Percentiles rank a stretch among this genome's conserved stretches.
phyloP scores from a whole-genome alignment of 2,113 vertebrate genomes.

The Pelvicachromis taeniatus region DNA sequence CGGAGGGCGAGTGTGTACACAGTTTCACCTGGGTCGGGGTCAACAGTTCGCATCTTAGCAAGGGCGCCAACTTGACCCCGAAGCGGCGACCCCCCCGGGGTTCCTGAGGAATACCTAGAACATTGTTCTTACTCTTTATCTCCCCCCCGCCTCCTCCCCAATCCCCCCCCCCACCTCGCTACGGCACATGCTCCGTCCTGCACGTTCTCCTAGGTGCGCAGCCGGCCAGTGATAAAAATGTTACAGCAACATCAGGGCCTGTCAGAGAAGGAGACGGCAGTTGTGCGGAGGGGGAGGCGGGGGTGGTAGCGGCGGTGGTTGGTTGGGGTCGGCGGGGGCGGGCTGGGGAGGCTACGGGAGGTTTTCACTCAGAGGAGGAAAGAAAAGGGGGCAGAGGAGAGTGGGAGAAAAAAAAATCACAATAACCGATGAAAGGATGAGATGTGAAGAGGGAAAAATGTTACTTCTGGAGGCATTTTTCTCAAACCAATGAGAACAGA shows the following conservation, averaged over 20 bases:
- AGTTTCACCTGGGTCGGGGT: conserved; percentile 45
- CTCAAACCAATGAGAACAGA: conserved; percentile 71
- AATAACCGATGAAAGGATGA: conserved; percentile 73
- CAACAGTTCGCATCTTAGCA: conserved; percentile 31
- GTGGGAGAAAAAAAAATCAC: conserved; percentile 12
- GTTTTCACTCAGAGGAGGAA: conserved; percentile 47
- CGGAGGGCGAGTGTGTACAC: neutral
- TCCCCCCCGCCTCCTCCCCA: neutral
- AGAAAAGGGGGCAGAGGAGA: conserved; percentile 12
- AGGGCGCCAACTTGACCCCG: conserved; percentile 47
- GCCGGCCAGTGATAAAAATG: conserved; percentile 38
- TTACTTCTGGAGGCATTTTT: conserved; percentile 76
- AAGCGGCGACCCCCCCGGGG: neutral
- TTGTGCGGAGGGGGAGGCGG: neutral
- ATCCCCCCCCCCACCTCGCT: neutral
- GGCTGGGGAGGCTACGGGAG: conserved; percentile 15
- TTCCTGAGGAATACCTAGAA: conserved; percentile 13
- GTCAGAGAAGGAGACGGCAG: conserved; percentile 27
- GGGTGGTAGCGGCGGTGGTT: neutral
- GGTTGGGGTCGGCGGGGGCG: neutral
- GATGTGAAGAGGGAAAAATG: conserved; percentile 76
- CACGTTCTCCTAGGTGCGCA: conserved; percentile 26
- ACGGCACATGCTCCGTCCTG: neutral
- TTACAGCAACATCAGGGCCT: conserved; percentile 45
- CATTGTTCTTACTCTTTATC: neutral